Evolutionary conservation across 1,140 invertebrate species (phyloP).

Genomic region (Trialeurodes vaporariorum): DNA sequence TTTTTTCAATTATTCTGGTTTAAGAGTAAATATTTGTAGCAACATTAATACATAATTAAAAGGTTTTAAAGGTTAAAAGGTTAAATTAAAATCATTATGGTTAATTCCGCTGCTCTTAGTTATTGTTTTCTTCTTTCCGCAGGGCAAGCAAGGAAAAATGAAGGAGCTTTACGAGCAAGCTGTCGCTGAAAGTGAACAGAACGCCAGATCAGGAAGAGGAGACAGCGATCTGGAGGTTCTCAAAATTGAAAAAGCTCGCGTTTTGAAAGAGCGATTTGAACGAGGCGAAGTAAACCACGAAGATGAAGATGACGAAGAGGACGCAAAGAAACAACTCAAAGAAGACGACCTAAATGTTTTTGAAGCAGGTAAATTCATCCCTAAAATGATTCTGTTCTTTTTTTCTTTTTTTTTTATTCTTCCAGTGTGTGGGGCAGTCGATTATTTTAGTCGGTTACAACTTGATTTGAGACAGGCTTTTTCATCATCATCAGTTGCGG

Average conservation of each 20-base stretch:
- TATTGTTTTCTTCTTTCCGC: constrained; percentile 24
- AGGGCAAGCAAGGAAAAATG: constrained; percentile 80
- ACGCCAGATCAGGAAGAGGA: constrained; percentile 35
- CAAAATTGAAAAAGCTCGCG: constrained; percentile 47
- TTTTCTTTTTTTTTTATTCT: too few relatives aligned
- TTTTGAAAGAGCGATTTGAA: constrained; percentile 72
- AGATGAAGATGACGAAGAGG: constrained; percentile 37
- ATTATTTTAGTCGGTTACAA: too few relatives aligned
- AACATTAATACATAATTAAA: too few relatives aligned
- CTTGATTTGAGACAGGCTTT: too few relatives aligned
- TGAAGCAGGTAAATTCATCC: constrained; percentile 76
- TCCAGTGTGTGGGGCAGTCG: too few relatives aligned
- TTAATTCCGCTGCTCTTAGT: not conserved
- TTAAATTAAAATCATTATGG: not conserved
- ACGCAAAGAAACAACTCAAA: constrained; percentile 38
- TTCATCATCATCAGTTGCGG: too few relatives aligned
- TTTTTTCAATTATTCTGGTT: not conserved
- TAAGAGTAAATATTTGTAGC: not conserved
- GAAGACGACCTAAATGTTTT: constrained; percentile 68
- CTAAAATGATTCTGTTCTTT: too few relatives aligned
- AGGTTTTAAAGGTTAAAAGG: not conserved
- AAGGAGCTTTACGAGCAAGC: constrained; percentile 86
- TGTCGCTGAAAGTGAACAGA: constrained; percentile 60
- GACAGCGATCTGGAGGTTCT: constrained; percentile 40
- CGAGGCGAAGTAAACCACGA: constrained; percentile 49